These are phyloP conservation scores for Mesodorylaimus sp. DNA, from an alignment of 2,888 invertebrate genomes.

Conservation along the genomic window DNA sequence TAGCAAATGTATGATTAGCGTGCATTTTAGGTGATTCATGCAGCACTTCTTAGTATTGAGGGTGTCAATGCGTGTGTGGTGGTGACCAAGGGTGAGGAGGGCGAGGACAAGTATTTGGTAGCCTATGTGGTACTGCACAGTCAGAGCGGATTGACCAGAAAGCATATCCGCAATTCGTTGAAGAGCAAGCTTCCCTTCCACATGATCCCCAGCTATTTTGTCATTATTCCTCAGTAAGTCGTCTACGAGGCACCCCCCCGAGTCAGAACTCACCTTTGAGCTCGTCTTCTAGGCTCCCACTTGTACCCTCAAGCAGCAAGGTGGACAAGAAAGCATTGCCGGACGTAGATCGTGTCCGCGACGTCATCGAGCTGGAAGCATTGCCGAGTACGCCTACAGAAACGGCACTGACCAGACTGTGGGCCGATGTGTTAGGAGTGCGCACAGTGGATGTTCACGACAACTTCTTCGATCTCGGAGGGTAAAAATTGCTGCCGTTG, in stretches of 20 bases:
- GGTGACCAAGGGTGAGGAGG: constrained; percentile 31
- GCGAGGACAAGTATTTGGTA: constrained; percentile 34
- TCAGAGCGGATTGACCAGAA: constrained; percentile 25
- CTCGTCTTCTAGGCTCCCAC: too few species aligned
- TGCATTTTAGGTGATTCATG: constrained; percentile 31
- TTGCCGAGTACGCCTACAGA: constrained; percentile 31
- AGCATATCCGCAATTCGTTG: constrained; percentile 29
- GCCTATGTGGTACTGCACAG: constrained; percentile 31
- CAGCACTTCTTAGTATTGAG: constrained; percentile 29
- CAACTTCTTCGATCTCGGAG: constrained; percentile 36
- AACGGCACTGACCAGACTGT: constrained; percentile 27
- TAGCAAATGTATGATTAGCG: neutral
- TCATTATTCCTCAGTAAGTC: constrained; percentile 30
- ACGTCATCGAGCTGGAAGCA: constrained; percentile 24
- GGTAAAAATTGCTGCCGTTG: too few species aligned
- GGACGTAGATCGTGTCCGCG: constrained; percentile 20
- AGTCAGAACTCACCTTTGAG: too few species aligned
- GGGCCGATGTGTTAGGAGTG: constrained; percentile 28
- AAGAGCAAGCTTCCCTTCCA: constrained; percentile 34
- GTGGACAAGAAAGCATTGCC: constrained; percentile 32
- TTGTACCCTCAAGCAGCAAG: constrained; percentile 32
- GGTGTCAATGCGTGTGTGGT: constrained; percentile 31
- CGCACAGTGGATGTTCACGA: constrained; percentile 33
- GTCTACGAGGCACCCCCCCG: too few species aligned
- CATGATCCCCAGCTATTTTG: constrained; percentile 34